phyloP scores from a whole-genome alignment of 2,888 invertebrate genomes.

The Ectemnius lituratus region DNA sequence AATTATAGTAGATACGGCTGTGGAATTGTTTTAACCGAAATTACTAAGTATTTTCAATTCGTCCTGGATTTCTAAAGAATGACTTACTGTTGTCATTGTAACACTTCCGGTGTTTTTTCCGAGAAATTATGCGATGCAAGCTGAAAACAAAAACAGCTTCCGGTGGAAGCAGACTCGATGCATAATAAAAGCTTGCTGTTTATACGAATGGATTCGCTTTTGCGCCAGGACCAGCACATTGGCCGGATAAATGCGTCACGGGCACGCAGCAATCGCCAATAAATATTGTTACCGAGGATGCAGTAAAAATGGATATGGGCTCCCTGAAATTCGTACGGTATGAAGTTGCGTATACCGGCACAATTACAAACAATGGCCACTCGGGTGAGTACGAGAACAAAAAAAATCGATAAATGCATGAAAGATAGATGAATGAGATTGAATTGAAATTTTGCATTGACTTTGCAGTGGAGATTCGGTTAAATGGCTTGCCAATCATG shows the following conservation, averaged over 20 bases:
- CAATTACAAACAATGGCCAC: slow-evolving; percentile 84
- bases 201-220: neutral
- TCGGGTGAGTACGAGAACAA: slow-evolving; percentile 79
- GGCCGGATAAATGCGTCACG: slow-evolving; percentile 83
- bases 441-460: neutral
- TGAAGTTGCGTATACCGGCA: slow-evolving; percentile 79
- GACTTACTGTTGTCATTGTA: too few relatives aligned
- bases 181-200: too few relatives aligned
- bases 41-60: too few relatives aligned
- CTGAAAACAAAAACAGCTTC: too few relatives aligned
- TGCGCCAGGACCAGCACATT: slow-evolving; percentile 75
- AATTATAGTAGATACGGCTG: too few relatives aligned
- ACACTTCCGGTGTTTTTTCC: too few relatives aligned
- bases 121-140: too few relatives aligned
- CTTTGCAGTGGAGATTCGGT: slow-evolving; percentile 59
- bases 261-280: slow-evolving; percentile 89
- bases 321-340: slow-evolving; percentile 81
- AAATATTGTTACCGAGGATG: slow-evolving; percentile 81
- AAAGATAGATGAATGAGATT: neutral
- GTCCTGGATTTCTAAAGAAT: too few relatives aligned
- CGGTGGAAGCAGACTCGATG: too few relatives aligned
- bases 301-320: slow-evolving; percentile 78
- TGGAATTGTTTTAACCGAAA: too few relatives aligned
- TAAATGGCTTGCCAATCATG: slow-evolving; percentile 58
- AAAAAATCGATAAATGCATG: neutral